These are phyloP conservation scores for Autographa gamma DNA, from an alignment of 2,888 invertebrate genomes.

Conservation along the genomic window DNA sequence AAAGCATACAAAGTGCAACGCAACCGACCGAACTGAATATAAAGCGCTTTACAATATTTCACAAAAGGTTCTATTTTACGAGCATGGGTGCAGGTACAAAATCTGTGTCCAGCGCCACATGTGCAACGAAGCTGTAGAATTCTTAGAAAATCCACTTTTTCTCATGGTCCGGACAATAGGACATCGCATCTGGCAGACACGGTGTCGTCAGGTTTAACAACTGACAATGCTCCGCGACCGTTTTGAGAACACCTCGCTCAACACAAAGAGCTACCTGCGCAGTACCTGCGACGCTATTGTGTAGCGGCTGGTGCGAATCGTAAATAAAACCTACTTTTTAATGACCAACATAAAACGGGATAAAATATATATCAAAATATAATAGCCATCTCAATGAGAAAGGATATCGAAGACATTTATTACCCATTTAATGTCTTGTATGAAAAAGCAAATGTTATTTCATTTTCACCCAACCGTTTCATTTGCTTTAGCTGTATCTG, in stretches of 20 bases:
- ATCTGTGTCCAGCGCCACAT: constrained; percentile 67
- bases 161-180: constrained; percentile 69
- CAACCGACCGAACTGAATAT: constrained; percentile 46
- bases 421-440: constrained; percentile 6
- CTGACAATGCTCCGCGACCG: constrained; percentile 67
- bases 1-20: constrained; percentile 50
- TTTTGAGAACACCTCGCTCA: constrained; percentile 53
- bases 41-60: constrained; percentile 44
- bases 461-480: not conserved
- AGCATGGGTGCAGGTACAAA: constrained; percentile 70
- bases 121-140: constrained; percentile 71
- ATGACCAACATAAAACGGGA: constrained; percentile 43
- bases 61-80: constrained; percentile 66
- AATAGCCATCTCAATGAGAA: constrained; percentile 30
- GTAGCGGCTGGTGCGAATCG: constrained; percentile 43
- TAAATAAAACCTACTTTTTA: constrained; percentile 53
- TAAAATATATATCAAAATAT: constrained; percentile 50
- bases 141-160: constrained; percentile 73
- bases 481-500: not conserved
- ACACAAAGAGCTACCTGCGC: constrained; percentile 70
- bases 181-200: constrained; percentile 82
- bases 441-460: constrained; percentile 12
- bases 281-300: constrained; percentile 67
- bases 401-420: constrained; percentile 44
- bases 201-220: constrained; percentile 72